These are phyloP conservation scores for Adineta ricciae DNA, from an alignment of 2,888 invertebrate species.

Conservation along the genomic window DNA sequence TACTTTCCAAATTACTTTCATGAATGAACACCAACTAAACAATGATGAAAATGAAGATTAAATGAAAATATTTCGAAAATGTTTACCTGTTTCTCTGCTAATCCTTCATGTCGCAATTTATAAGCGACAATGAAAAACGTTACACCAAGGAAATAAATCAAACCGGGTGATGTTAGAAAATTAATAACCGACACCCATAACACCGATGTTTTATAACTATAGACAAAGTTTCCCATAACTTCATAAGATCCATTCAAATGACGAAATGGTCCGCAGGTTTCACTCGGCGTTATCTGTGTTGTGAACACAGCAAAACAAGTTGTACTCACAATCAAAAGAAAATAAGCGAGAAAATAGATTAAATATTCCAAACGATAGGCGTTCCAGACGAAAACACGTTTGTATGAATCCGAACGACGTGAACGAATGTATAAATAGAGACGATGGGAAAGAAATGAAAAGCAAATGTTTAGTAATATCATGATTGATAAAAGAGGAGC, in stretches of 20 bases:
- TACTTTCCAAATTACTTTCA: background rate
- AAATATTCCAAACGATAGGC: background rate
- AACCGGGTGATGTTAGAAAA: constrained; percentile 16
- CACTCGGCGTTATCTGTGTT: background rate
- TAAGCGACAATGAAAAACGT: background rate
- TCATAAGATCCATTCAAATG: background rate
- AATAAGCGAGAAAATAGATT: background rate
- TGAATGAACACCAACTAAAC: background rate
- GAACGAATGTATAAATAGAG: background rate
- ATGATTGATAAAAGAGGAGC: background rate
- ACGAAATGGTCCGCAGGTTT: constrained; percentile 9
- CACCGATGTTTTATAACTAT: background rate
- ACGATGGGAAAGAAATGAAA: background rate
- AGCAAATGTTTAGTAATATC: background rate
- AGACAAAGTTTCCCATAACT: background rate
- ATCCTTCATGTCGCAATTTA: background rate
- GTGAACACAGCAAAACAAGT: background rate
- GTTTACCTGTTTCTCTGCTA: background rate
- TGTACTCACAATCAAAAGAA: background rate
- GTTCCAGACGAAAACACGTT: background rate
- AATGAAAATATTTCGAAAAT: too few species aligned
- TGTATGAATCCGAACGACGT: background rate
- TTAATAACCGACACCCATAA: background rate
- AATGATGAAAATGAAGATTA: too few species aligned
- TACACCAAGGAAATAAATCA: background rate